Evolutionary conservation across 2,797 vertebrate species (phyloP).

Genomic region (Hafferia zeledoni): DNA sequence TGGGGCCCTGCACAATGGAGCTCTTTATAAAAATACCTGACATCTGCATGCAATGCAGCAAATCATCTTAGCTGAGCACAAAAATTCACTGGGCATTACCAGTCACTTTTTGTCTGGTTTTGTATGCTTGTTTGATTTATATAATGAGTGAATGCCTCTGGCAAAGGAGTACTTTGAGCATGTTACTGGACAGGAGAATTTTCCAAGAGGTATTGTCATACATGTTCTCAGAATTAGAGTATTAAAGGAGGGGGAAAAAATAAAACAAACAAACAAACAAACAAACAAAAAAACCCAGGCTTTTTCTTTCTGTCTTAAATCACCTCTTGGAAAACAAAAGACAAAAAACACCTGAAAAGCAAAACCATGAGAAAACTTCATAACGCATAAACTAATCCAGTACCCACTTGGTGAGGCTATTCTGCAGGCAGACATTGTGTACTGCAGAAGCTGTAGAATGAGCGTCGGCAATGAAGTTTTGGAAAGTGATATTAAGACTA

Average conservation of each 20-base stretch:
- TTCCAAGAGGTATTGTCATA: constrained; percentile 75
- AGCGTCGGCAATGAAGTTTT: neutral
- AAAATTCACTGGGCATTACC: constrained; percentile 85
- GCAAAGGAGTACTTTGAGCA: constrained; percentile 73
- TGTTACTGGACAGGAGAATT: constrained; percentile 72
- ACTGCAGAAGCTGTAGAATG: neutral
- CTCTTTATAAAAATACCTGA: constrained; percentile 89
- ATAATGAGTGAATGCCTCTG: constrained; percentile 82
- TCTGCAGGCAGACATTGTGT: neutral
- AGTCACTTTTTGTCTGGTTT: constrained; percentile 75
- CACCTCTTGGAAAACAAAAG: neutral
- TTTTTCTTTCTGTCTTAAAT: constrained; percentile 48
- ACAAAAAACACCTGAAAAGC: neutral
- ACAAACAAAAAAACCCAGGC: too few species aligned
- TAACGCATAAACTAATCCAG: neutral
- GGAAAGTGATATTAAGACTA: neutral
- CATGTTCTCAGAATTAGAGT: constrained; percentile 49
- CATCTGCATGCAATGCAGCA: constrained; percentile 86
- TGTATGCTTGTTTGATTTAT: constrained; percentile 81
- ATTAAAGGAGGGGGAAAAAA: neutral
- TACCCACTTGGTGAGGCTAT: neutral
- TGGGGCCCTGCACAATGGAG: constrained; percentile 83
- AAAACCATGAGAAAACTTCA: neutral
- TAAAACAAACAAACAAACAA: too few species aligned
- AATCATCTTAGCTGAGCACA: constrained; percentile 77